Base-by-base conservation (phyloP, 1,140 invertebrate species). In the Lepidostoma basale region DNA sequence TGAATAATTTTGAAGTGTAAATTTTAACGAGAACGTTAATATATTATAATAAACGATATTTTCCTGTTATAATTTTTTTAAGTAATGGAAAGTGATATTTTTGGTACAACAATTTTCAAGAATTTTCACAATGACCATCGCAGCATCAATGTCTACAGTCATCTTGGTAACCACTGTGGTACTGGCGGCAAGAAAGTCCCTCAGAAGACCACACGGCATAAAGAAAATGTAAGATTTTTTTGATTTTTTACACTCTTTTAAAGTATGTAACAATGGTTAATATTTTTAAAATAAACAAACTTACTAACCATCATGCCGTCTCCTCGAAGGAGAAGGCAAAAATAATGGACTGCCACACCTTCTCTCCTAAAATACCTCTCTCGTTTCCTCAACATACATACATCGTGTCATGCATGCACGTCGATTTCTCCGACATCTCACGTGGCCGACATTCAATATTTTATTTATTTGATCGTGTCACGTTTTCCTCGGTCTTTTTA, bases 221-320 rank as follows among this genome's bases (percentile, higher is more conserved):
- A 59, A 39, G n/a, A 59, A 40, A 59, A 59, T 59, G 56, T 59
- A 20, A 59, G 56, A 39, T 30, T 0, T 6, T 12, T 5, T 5
- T 54, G 28, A 14, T 54, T 54, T 12, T 54, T 45, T n/a, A 45
- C 20, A 3, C n/a, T 18, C 44, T 45, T 3, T 3, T 45, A 14
- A 22, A 45, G 18, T 18, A 8, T 9, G 1, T n/a, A 45, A 18
- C 9, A 2, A 18, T 16, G 3, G 14, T 18, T 18, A 2, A 3
- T n/a, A 16, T 9, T 45, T 16, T 3, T 2, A 18, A 22, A 18
- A 14, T n/a, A 9, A 14, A 18, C 10, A 2, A 16, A 1, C 1
- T 3, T 2, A 45, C 1, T n/a, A n/a, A n/a, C n/a, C n/a, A n/a
- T n/a, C n/a, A n/a, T n/a, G n/a, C n/a, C n/a, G n/a, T n/a, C n/a